Percentiles rank a stretch among this genome's conserved stretches.
These are phyloP conservation scores for Limulus polyphemus DNA, from an alignment of 2,888 invertebrate species.

Conservation along the genomic window DNA sequence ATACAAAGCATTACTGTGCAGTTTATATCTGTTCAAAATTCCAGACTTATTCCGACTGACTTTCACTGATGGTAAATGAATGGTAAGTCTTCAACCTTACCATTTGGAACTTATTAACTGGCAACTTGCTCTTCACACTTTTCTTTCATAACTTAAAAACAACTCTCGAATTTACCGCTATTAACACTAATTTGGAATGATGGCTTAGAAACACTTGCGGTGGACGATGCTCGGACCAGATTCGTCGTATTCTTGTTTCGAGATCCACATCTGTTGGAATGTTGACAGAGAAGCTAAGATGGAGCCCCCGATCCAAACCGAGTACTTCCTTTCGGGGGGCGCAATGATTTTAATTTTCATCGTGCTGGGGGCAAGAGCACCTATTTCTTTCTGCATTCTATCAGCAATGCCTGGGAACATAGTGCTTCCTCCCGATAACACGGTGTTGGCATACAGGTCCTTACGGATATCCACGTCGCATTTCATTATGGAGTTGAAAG, in stretches of 20 bases:
- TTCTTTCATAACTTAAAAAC: too few relatives aligned
- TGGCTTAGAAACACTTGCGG: slow-evolving; percentile 83
- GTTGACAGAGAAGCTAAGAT: slow-evolving; percentile 81
- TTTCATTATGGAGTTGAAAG: slow-evolving; percentile 41
- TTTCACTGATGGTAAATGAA: too few relatives aligned
- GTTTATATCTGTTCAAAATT: too few relatives aligned
- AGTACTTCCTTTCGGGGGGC: slow-evolving; percentile 86
- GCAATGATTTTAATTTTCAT: slow-evolving; percentile 63
- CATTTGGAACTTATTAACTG: too few relatives aligned
- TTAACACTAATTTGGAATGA: slow-evolving; percentile 13
- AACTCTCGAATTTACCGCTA: too few relatives aligned
- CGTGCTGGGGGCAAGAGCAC: slow-evolving; percentile 55
- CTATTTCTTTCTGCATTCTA: slow-evolving; percentile 95
- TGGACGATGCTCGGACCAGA: slow-evolving; percentile 90
- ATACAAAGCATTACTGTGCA: too few relatives aligned
- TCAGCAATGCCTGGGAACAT: slow-evolving; percentile 96
- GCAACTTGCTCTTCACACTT: too few relatives aligned
- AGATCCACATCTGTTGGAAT: slow-evolving; percentile 91
- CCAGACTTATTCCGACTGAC: too few relatives aligned
- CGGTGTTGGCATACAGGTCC: slow-evolving; percentile 84
- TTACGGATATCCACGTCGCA: slow-evolving; percentile 50
- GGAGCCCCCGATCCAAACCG: slow-evolving; percentile 96
- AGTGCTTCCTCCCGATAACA: slow-evolving; percentile 78
- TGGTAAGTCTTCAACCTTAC: too few relatives aligned
- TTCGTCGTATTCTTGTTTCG: slow-evolving; percentile 93